Evolutionary conservation across 2,113 vertebrate species (phyloP).

Genomic region (Coptodon rendalli): DNA sequence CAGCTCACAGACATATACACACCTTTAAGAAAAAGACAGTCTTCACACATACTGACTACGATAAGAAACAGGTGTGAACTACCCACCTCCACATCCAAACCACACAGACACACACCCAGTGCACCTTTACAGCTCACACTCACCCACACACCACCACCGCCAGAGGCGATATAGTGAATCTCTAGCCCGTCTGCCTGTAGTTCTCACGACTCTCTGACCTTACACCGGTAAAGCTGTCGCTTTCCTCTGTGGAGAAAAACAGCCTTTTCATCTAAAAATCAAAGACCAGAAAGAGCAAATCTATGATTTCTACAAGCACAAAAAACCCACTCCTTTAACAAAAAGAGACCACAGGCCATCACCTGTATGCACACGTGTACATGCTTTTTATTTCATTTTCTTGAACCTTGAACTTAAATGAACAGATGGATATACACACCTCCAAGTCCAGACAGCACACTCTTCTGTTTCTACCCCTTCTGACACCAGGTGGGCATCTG

Average conservation of each 20-base stretch:
- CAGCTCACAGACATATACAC: neutral
- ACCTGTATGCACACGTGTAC: neutral
- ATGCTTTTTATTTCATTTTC: neutral
- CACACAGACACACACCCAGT: slow-evolving; percentile 23
- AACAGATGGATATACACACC: slow-evolving; percentile 25
- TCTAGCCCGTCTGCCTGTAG: neutral
- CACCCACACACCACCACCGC: slow-evolving; percentile 17
- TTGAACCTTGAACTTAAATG: neutral
- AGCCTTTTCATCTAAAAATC: slow-evolving; percentile 23
- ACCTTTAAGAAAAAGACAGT: slow-evolving; percentile 9
- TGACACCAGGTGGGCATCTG: slow-evolving; percentile 42
- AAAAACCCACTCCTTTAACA: neutral
- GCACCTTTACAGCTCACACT: slow-evolving; percentile 21
- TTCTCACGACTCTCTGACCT: slow-evolving; percentile 35
- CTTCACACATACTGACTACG: slow-evolving; percentile 3
- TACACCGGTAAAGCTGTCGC: neutral
- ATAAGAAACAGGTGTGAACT: neutral
- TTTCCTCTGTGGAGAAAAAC: neutral
- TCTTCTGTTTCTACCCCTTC: slow-evolving; percentile 15
- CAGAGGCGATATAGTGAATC: neutral
- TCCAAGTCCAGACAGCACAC: slow-evolving; percentile 12
- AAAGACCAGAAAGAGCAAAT: slow-evolving; percentile 6
- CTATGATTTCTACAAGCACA: neutral
- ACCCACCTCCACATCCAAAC: slow-evolving; percentile 28
- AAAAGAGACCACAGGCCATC: slow-evolving; percentile 1